Base-by-base conservation (phyloP, 2,113 vertebrate genomes). In the Salminus brasiliensis region DNA sequence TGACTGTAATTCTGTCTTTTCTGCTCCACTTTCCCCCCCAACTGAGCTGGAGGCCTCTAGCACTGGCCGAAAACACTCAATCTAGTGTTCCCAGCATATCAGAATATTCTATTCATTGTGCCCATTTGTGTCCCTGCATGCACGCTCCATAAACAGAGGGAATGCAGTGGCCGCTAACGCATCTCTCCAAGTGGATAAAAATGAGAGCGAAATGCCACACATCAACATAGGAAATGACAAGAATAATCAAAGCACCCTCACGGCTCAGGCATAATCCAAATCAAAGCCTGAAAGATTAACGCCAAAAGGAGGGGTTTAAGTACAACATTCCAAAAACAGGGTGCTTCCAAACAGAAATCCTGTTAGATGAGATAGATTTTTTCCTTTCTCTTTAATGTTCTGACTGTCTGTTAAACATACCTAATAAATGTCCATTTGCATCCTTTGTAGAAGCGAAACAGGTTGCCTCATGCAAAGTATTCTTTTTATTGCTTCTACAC, bases 281-380 rank as follows among this genome's bases (percentile, higher is more conserved):
- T 16, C 21, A 53, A 43, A 57, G 65, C 75, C 53, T 77, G 52
- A 59, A 77, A 69, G 36, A 47, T 78, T 69, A 70, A 78, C 55
- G n/a, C 75, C 59, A 21, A 25, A 39, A 69, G 53, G 49, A 29
- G 65, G 41, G 15, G 34, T 59, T 32, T 52, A 66, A 36, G 45
- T 7, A 25, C 12, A 60, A 49, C 34, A 29, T 34, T 18, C 30
- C 6, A 52, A 45, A 43, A 30, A 29, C 4, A 43, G 5, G 21
- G 52, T n/a, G 21, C 52, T 53, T 53, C 21, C 11, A 10, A 53
- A 53, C 45, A 18, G 23, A 47, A 47, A 47, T n/a, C 49, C 21
- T n/a, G 5, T 53, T 53, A 63, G 41, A 63, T 74, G 9, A 45
- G 9, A 52, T n/a, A n/a, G n/a, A n/a, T n/a, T 76, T 13, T 76